These are phyloP conservation scores for Pluvialis apricaria DNA, from an alignment of 2,113 vertebrate species.

Conservation along the genomic window DNA sequence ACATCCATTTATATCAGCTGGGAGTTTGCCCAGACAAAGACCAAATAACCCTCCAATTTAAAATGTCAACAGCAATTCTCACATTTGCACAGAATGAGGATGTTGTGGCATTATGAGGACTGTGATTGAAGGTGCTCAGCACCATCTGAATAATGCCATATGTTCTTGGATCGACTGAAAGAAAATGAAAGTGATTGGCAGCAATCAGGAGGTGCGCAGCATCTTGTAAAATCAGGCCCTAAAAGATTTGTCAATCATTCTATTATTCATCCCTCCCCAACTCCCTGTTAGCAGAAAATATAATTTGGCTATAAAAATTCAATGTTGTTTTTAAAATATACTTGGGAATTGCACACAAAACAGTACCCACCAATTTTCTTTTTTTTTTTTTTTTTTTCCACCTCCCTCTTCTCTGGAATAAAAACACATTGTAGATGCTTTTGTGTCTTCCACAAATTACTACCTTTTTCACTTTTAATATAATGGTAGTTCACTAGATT, in stretches of 20 bases:
- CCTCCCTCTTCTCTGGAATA: background rate
- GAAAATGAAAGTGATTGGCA: slow-evolving; percentile 61
- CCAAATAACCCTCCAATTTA: slow-evolving; percentile 55
- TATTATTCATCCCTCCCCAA: slow-evolving; percentile 38
- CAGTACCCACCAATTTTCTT: slow-evolving; percentile 32
- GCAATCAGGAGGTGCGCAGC: slow-evolving; percentile 60
- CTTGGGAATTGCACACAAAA: slow-evolving; percentile 56
- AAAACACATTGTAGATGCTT: background rate
- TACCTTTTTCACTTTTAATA: background rate
- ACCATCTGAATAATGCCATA: slow-evolving; percentile 69
- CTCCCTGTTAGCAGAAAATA: slow-evolving; percentile 36
- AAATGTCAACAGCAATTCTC: slow-evolving; percentile 58
- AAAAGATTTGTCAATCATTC: slow-evolving; percentile 70
- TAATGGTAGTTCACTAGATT: background rate
- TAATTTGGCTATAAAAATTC: slow-evolving; percentile 71
- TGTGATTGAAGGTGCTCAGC: slow-evolving; percentile 62
- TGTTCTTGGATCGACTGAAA: slow-evolving; percentile 48
- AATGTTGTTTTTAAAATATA: slow-evolving; percentile 57
- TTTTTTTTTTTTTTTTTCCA: too few species aligned
- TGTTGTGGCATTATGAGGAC: slow-evolving; percentile 46
- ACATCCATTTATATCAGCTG: slow-evolving; percentile 12
- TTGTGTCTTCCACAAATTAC: background rate
- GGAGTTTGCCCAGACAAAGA: slow-evolving; percentile 52
- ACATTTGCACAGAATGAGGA: slow-evolving; percentile 54
- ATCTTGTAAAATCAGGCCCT: slow-evolving; percentile 65